Percentiles rank a stretch among this genome's conserved stretches.
phyloP scores from a whole-genome alignment of 2,888 invertebrate species.

The Drosophila nigricruria region DNA sequence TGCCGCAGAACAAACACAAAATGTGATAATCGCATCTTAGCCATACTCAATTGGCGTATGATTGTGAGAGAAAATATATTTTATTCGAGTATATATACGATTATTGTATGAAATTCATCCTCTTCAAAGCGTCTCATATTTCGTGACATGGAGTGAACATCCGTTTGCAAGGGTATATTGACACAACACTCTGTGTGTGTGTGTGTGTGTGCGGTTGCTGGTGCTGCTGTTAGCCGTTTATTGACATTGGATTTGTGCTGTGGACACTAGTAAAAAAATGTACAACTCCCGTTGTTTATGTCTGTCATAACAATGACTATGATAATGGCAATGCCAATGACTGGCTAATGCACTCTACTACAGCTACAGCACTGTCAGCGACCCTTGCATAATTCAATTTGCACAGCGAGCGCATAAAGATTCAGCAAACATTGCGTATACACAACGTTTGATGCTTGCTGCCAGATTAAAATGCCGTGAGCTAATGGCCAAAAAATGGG shows the following conservation, averaged over 20 bases:
- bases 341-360: slow-evolving; percentile 33
- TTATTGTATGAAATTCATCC: not conserved
- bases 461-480: slow-evolving; percentile 37
- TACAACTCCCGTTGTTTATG: slow-evolving; percentile 55
- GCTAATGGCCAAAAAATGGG: slow-evolving; percentile 7
- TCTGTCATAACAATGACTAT: slow-evolving; percentile 60
- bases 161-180: slow-evolving; percentile 20
- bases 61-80: slow-evolving; percentile 5
- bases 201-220: slow-evolving; percentile 5
- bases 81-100: not conserved
- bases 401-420: slow-evolving; percentile 29
- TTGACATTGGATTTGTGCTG: slow-evolving; percentile 67
- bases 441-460: slow-evolving; percentile 56
- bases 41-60: slow-evolving; percentile 4
- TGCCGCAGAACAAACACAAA: not conserved
- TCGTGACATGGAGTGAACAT: slow-evolving; percentile 7
- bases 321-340: slow-evolving; percentile 51
- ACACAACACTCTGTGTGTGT: slow-evolving; percentile 21
- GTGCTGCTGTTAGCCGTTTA: slow-evolving; percentile 53
- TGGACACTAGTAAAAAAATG: slow-evolving; percentile 50
- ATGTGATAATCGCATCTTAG: slow-evolving; percentile 7
- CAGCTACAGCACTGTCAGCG: not conserved
- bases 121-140: not conserved
- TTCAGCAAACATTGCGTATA: slow-evolving; percentile 54
- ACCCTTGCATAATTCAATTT: slow-evolving; percentile 66